These are phyloP conservation scores for Phasianus colchicus DNA, from an alignment of 2,113 vertebrate genomes.

Conservation along the genomic window DNA sequence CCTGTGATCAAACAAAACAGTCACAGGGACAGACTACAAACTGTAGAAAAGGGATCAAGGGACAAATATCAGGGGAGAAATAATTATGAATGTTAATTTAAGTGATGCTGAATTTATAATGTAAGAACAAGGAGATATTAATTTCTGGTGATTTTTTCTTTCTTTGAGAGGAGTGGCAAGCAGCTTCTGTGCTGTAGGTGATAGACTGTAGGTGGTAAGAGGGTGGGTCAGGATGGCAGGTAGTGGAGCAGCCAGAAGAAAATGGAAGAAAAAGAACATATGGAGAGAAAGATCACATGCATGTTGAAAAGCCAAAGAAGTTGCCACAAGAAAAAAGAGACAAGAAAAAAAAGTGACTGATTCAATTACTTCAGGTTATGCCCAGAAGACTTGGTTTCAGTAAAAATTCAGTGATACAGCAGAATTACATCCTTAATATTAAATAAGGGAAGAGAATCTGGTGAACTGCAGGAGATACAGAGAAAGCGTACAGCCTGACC, in stretches of 20 bases:
- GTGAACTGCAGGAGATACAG: neutral
- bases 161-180: neutral
- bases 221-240: neutral
- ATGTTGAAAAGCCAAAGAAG: neutral
- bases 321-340: neutral
- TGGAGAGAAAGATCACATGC: neutral
- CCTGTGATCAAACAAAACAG: neutral
- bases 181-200: neutral
- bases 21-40: neutral
- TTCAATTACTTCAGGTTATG: neutral
- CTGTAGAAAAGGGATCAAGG: neutral
- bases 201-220: neutral
- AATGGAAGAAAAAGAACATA: constrained; percentile 16
- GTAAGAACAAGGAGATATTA: neutral
- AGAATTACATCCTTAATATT: neutral
- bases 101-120: neutral
- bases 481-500: neutral
- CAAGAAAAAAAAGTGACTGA: rapidly evolving
- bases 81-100: constrained; percentile 5
- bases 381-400: neutral
- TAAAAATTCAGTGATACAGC: neutral
- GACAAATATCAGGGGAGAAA: neutral
- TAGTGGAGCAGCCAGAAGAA: neutral
- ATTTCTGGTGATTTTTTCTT: neutral
- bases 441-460: neutral